Percentiles rank a stretch among this genome's conserved stretches.
phyloP scores from a whole-genome alignment of 2,888 invertebrate species.

The Pammene fasciana region DNA sequence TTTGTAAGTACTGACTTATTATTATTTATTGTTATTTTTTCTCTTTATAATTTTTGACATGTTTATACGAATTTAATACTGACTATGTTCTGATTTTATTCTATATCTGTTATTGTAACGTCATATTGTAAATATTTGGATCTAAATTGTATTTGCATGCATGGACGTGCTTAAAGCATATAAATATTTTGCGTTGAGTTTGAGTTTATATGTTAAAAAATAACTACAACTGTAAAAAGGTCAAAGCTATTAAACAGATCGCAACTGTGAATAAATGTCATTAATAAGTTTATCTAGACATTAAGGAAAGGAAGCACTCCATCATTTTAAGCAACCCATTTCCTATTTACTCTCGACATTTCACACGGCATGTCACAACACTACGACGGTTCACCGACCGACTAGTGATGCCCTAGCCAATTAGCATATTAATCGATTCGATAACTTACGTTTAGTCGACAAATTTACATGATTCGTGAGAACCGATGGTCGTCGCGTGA shows the following conservation, averaged over 20 bases:
- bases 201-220: too few species aligned
- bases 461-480: constrained; percentile 84
- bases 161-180: too few species aligned
- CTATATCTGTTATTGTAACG: too few species aligned
- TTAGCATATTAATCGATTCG: constrained; percentile 83
- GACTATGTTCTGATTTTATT: too few species aligned
- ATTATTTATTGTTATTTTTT: too few species aligned
- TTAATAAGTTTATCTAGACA: constrained; percentile 31
- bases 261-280: constrained; percentile 1
- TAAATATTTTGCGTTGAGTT: too few species aligned
- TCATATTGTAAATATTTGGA: too few species aligned
- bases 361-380: constrained; percentile 92
- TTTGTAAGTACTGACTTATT: too few species aligned
- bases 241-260: constrained; percentile 9
- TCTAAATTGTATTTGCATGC: too few species aligned
- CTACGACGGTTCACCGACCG: constrained; percentile 78
- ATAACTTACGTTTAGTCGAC: constrained; percentile 82
- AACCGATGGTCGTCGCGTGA: constrained; percentile 78
- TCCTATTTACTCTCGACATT: constrained; percentile 66
- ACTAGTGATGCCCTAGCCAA: constrained; percentile 78
- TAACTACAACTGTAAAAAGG: constrained; percentile 11
- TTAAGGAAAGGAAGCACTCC: constrained; percentile 35
- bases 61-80: too few species aligned
- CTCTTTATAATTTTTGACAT: too few species aligned
- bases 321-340: constrained; percentile 48